These are phyloP conservation scores for Brenthis daphne DNA, from an alignment of 2,888 invertebrate species.

Conservation along the genomic window DNA sequence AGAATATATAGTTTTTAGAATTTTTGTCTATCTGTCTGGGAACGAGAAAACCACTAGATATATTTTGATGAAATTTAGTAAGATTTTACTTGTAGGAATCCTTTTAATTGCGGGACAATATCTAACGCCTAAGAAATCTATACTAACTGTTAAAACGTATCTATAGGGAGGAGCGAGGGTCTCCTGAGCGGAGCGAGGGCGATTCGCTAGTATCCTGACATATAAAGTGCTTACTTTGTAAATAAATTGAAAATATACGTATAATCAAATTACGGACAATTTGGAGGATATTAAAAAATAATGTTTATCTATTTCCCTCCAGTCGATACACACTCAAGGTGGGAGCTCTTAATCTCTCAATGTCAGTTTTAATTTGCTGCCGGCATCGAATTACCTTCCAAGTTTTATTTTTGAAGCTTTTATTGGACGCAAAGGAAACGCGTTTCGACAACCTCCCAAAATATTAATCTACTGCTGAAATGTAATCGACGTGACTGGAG, in stretches of 20 bases:
- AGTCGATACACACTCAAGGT: slow-evolving; percentile 62
- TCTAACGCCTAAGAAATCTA: too few species aligned
- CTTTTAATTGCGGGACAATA: too few species aligned
- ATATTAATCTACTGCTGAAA: slow-evolving; percentile 58
- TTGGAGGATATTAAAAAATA: slow-evolving; percentile 43
- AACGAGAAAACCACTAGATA: too few species aligned
- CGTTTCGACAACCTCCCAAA: slow-evolving; percentile 65
- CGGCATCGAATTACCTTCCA: slow-evolving; percentile 75
- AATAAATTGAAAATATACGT: slow-evolving; percentile 14
- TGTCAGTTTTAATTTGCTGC: slow-evolving; percentile 79
- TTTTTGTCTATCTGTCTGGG: too few species aligned
- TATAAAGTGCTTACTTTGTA: neutral
- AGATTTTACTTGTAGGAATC: too few species aligned
- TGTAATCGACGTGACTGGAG: slow-evolving; percentile 11
- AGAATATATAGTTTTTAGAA: too few species aligned
- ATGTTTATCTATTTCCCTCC: slow-evolving; percentile 52
- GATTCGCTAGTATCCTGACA: too few species aligned
- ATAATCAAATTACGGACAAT: slow-evolving; percentile 54
- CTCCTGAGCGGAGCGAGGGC: too few species aligned
- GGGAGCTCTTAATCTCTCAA: slow-evolving; percentile 77
- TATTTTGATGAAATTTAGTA: too few species aligned
- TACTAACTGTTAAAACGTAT: too few species aligned
- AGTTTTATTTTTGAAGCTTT: slow-evolving; percentile 73
- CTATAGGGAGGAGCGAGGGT: too few species aligned
- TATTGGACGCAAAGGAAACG: slow-evolving; percentile 66